A percentile compares a stretch with the other conserved stretches of the same genome.
phyloP scores from a whole-genome alignment of 92 coral and sea anemone species.

The Porites cylindrica region DNA sequence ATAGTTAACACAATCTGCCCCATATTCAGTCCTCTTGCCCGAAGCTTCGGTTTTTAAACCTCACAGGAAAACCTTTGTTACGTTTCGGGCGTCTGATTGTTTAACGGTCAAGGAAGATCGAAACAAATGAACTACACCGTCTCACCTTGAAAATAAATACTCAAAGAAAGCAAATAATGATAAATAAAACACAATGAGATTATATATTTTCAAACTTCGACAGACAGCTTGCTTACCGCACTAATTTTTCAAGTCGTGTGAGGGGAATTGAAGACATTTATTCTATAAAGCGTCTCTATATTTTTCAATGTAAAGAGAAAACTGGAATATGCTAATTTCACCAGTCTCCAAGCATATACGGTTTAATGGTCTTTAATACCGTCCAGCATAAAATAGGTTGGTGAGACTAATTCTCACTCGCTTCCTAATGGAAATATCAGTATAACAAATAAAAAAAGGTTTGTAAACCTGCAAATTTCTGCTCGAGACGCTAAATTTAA shows the following conservation, averaged over 20 bases:
- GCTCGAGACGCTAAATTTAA: not conserved
- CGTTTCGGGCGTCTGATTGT: conserved; percentile 9
- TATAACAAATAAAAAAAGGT: conserved; percentile 6
- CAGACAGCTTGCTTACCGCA: too few species aligned
- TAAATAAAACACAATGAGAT: not conserved
- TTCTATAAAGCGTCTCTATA: not conserved
- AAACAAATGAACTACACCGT: conserved; percentile 6
- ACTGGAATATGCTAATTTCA: conserved; percentile 28
- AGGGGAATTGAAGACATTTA: not conserved
- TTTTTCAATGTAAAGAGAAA: not conserved
- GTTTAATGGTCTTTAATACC: not conserved
- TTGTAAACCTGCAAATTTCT: conserved; percentile 19
- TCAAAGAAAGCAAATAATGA: conserved; percentile 1
- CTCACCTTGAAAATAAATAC: not conserved
- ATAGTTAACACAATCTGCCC: conserved; percentile 10
- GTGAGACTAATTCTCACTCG: conserved; percentile 18
- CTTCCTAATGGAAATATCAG: conserved; percentile 11
- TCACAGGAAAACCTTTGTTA: not conserved
- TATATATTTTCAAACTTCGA: too few species aligned
- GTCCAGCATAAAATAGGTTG: conserved; percentile 1
- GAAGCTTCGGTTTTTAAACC: not conserved
- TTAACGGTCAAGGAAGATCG: conserved; percentile 16
- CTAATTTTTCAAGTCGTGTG: too few species aligned
- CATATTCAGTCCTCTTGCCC: not conserved
- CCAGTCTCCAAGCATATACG: not conserved